Evolutionary conservation across 2,113 vertebrate species (phyloP).

Genomic region (Lichenostomus cassidix): DNA sequence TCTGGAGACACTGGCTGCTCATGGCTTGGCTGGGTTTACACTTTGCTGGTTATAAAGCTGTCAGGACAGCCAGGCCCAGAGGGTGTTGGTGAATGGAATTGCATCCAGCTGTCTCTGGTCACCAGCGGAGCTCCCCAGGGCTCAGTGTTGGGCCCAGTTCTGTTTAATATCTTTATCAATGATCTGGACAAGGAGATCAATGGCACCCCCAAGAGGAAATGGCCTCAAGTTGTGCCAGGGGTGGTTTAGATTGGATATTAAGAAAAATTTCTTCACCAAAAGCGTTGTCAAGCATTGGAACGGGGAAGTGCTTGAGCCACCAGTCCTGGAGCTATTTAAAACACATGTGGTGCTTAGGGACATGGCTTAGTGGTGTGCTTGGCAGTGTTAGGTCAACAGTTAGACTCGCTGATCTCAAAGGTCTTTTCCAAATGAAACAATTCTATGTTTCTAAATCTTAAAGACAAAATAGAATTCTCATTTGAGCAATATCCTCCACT

Average conservation of each 20-base stretch:
- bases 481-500: neutral
- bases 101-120: no score
- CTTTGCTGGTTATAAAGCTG: neutral
- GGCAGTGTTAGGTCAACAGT: neutral
- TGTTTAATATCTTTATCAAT: neutral
- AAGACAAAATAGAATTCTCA: neutral
- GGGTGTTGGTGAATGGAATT: neutral
- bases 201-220: neutral
- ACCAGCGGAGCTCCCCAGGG: neutral
- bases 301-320: neutral
- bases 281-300: neutral
- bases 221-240: neutral
- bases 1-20: neutral
- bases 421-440: rapidly evolving
- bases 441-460: neutral
- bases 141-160: neutral
- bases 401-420: neutral
- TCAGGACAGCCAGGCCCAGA: neutral
- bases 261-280: neutral
- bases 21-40: neutral
- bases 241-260: neutral
- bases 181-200: neutral
- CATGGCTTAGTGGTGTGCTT: neutral
- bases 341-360: neutral
- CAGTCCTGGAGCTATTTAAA: neutral